Evolutionary conservation across 1,140 invertebrate genomes (phyloP).

Genomic region (Lordiphosa mommai): DNA sequence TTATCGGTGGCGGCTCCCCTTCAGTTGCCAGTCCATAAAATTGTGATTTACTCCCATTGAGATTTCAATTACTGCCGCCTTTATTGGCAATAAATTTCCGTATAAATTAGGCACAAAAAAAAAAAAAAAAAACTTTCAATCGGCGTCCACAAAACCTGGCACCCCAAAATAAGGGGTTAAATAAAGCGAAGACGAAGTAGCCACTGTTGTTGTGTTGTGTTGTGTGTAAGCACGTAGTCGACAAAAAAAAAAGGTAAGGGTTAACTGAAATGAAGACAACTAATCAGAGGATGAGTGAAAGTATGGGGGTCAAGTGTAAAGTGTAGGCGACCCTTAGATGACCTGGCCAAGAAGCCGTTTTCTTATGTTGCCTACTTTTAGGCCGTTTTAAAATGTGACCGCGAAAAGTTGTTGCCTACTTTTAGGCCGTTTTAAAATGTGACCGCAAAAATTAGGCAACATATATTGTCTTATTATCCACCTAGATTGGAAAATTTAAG

Average conservation of each 20-base stretch:
- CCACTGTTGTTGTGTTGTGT: background rate
- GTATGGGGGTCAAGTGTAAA: slow-evolving; percentile 8
- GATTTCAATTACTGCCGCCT: slow-evolving; percentile 74
- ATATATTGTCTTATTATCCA: too few species aligned
- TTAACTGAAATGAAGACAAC: too few species aligned
- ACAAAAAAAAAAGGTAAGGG: slow-evolving; percentile 1
- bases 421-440: too few species aligned
- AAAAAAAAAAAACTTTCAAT: background rate
- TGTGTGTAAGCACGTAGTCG: slow-evolving; percentile 16
- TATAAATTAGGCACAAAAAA: slow-evolving; percentile 63
- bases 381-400: too few species aligned
- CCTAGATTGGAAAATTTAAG: too few species aligned
- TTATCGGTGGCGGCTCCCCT: slow-evolving; percentile 13
- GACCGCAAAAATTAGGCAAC: too few species aligned
- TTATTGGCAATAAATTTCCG: slow-evolving; percentile 76
- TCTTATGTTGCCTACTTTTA: too few species aligned
- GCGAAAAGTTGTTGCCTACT: too few species aligned
- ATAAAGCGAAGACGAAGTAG: slow-evolving; percentile 24
- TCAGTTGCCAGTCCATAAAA: slow-evolving; percentile 63
- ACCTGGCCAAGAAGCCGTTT: too few species aligned
- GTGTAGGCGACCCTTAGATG: slow-evolving; percentile 7
- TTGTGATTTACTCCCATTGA: slow-evolving; percentile 74
- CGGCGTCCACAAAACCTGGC: background rate
- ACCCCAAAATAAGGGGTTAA: slow-evolving; percentile 27
- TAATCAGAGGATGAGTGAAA: too few species aligned